These are phyloP conservation scores for Centropyge bicolor DNA, from an alignment of 2,797 vertebrate species.

Conservation along the genomic window DNA sequence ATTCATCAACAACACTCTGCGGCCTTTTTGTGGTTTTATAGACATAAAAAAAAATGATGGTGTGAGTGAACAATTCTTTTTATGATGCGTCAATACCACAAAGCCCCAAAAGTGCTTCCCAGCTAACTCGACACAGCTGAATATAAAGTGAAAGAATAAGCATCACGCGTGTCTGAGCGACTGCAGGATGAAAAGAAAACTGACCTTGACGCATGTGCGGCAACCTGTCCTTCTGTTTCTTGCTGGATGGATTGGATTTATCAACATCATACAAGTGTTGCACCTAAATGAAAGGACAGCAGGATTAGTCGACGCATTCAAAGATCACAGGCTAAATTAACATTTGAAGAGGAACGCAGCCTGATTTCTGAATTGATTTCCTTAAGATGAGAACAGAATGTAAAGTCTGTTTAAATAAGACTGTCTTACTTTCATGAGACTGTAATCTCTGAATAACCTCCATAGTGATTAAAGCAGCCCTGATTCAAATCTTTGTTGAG, in stretches of 20 bases:
- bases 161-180: background rate
- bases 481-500: slow-evolving; percentile 29
- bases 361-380: background rate
- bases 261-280: slow-evolving; percentile 82
- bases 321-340: background rate
- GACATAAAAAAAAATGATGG: background rate
- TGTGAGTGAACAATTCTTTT: background rate
- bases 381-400: background rate
- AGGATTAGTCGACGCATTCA: background rate
- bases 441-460: slow-evolving; percentile 16
- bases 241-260: slow-evolving; percentile 42
- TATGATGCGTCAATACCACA: background rate
- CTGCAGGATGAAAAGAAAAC: background rate
- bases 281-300: slow-evolving; percentile 80
- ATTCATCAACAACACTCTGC: background rate
- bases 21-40: background rate
- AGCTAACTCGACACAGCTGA: background rate
- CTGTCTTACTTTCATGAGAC: background rate
- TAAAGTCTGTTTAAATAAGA: background rate
- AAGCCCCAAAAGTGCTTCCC: background rate
- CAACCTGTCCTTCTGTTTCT: slow-evolving; percentile 61
- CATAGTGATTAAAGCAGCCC: background rate
- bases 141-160: background rate
- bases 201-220: slow-evolving; percentile 74
- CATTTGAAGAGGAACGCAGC: background rate